Conservation (phyloP, 2,113 vertebrate species). For the Hippocampus mohnikei region DNA sequence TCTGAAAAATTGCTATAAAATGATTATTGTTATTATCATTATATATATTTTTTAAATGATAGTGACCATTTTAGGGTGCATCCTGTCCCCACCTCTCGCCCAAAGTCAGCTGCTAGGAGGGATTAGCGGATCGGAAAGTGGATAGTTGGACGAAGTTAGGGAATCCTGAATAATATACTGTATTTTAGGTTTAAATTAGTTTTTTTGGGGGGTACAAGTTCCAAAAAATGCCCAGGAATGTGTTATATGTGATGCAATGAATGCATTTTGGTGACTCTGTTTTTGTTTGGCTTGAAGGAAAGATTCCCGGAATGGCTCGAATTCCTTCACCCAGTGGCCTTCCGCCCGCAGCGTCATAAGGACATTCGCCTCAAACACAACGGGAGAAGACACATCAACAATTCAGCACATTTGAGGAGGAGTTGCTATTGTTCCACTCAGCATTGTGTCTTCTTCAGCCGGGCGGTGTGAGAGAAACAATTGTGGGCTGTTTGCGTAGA, state of each 20-base stretch:
- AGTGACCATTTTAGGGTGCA: no score
- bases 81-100: no score
- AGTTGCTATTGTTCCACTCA: conserved; percentile 58
- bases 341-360: conserved; percentile 48
- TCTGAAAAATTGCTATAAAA: no score
- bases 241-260: conserved; percentile 6
- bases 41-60: no score
- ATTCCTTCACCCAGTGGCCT: conserved; percentile 63
- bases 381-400: conserved; percentile 20
- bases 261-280: conserved; percentile 3
- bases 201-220: no score
- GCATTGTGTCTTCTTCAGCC: conserved; percentile 61
- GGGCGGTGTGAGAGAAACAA: conserved; percentile 26
- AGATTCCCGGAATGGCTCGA: conserved; percentile 59
- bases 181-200: no score
- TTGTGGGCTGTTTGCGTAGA: conserved; percentile 21
- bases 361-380: conserved; percentile 63
- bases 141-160: no score
- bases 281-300: conserved; percentile 5
- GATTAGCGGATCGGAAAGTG: no score
- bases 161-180: no score
- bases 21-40: no score
- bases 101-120: no score
- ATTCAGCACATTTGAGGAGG: conserved; percentile 41
- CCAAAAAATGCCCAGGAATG: neutral